These are phyloP conservation scores for Cantharis flavilabris DNA, from an alignment of 2,888 invertebrate genomes.

Conservation along the genomic window DNA sequence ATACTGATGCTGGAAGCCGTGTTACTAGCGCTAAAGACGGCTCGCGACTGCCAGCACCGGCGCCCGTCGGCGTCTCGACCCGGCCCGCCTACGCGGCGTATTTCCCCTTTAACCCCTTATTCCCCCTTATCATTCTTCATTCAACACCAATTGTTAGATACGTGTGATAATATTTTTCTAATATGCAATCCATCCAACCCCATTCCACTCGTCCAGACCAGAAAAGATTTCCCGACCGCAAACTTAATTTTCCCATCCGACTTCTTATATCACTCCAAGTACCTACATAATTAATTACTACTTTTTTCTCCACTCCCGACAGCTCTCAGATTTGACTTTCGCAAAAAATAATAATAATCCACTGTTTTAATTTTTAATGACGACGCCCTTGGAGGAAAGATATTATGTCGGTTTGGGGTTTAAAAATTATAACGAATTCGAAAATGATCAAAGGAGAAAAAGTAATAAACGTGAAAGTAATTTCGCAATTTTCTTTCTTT, in stretches of 20 bases:
- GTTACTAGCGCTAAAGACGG: constrained; percentile 47
- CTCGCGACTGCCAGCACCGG: constrained; percentile 56
- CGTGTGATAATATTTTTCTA: constrained; percentile 14
- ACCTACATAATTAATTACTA: not conserved
- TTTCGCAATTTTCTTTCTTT: not conserved
- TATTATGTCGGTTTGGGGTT: not conserved
- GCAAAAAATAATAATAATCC: not conserved
- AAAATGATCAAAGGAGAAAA: not conserved
- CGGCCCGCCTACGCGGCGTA: constrained; percentile 46
- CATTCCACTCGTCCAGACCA: not conserved
- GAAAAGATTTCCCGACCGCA: not conserved
- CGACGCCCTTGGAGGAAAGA: not conserved
- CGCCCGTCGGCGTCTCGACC: constrained; percentile 47
- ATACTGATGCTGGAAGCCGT: constrained; percentile 32
- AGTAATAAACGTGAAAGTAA: not conserved
- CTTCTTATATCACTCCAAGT: not conserved
- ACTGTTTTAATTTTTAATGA: not conserved
- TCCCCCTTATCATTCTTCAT: constrained; percentile 47
- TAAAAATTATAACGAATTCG: not conserved
- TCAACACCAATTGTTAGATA: constrained; percentile 40
- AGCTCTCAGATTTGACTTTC: not conserved
- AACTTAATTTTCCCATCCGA: not conserved
- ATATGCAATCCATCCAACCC: constrained; percentile 17
- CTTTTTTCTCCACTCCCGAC: not conserved
- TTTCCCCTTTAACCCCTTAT: constrained; percentile 29